Percentiles rank a stretch among this genome's conserved stretches.
These are phyloP conservation scores for Pipa parva DNA, from an alignment of 2,113 vertebrate species.

Conservation along the genomic window DNA sequence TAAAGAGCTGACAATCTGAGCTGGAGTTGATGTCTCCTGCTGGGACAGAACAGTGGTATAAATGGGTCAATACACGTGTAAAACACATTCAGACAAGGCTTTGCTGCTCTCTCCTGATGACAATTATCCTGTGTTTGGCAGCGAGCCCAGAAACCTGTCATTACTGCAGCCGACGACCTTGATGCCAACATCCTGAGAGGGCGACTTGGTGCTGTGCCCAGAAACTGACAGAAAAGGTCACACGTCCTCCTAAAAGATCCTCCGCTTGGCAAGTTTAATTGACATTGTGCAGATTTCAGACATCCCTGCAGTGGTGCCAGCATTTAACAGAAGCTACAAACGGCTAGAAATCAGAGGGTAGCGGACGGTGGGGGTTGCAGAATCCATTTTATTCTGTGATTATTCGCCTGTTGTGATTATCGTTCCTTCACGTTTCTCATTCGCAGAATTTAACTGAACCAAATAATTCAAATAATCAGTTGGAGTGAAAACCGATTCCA, in stretches of 20 bases:
- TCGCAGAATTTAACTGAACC: no score
- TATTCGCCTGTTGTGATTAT: no score
- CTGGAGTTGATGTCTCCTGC: slow-evolving; percentile 36
- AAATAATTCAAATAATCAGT: no score
- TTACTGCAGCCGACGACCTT: slow-evolving; percentile 53
- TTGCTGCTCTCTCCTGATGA: slow-evolving; percentile 68
- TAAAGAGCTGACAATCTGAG: no score
- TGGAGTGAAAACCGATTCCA: no score
- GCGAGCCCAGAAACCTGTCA: slow-evolving; percentile 66
- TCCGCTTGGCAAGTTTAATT: slow-evolving; percentile 66
- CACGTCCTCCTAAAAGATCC: slow-evolving; percentile 66
- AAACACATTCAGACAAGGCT: slow-evolving; percentile 66
- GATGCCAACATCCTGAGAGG: slow-evolving; percentile 64
- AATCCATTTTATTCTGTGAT: no score
- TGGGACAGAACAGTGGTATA: slow-evolving; percentile 48
- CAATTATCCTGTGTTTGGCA: slow-evolving; percentile 74
- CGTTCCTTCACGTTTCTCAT: no score
- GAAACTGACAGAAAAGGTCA: slow-evolving; percentile 82
- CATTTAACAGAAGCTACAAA: slow-evolving; percentile 58
- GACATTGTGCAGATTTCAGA: slow-evolving; percentile 67
- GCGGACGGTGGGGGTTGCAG: no score
- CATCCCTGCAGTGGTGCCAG: slow-evolving; percentile 58
- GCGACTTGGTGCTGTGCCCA: slow-evolving; percentile 71
- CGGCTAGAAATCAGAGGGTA: slow-evolving; percentile 10
- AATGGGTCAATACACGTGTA: slow-evolving; percentile 65